phyloP scores from a whole-genome alignment of 2,113 vertebrate species.

The Aythya baeri region DNA sequence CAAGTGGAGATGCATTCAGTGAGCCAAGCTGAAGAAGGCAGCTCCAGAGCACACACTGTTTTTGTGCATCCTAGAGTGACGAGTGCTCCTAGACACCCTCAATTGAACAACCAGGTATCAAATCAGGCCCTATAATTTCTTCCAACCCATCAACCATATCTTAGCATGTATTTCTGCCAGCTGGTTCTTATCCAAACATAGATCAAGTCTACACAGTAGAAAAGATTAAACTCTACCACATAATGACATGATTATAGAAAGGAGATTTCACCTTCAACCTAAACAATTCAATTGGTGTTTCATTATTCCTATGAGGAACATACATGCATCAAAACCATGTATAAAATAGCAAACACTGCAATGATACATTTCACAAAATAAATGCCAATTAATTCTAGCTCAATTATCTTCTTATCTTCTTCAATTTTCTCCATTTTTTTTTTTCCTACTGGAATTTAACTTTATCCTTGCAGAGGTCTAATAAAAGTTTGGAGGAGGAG shows the following conservation, averaged over 20 bases:
- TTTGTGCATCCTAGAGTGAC: not conserved
- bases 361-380: not conserved
- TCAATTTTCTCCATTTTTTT: not conserved
- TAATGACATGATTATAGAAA: not conserved
- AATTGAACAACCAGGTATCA: not conserved
- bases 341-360: not conserved
- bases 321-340: not conserved
- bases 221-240: not conserved
- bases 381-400: not conserved
- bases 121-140: not conserved
- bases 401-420: not conserved
- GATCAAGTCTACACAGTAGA: not conserved
- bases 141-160: not conserved
- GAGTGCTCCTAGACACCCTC: not conserved
- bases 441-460: not conserved
- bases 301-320: not conserved
- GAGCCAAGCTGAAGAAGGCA: not conserved
- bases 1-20: not conserved
- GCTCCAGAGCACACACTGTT: not conserved
- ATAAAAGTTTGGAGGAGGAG: not conserved
- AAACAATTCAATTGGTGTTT: not conserved
- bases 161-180: not conserved
- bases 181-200: not conserved
- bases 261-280: not conserved
- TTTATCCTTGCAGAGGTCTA: not conserved